phyloP scores from a whole-genome alignment of 2,888 invertebrate species.

The Liopterus haemorrhoidalis region DNA sequence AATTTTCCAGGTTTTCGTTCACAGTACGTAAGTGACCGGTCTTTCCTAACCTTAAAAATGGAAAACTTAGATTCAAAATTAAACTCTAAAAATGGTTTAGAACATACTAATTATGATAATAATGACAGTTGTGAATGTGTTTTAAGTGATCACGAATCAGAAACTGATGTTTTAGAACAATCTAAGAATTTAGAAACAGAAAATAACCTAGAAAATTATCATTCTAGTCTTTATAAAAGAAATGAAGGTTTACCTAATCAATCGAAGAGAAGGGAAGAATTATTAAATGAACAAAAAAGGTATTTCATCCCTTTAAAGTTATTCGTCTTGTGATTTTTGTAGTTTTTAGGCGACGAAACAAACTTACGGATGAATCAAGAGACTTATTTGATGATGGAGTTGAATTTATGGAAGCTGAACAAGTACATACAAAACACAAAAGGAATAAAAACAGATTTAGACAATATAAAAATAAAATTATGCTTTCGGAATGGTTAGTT shows the following conservation, averaged over 20 bases:
- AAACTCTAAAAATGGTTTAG: no score
- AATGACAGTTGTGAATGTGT: no score
- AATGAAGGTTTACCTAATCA: slow-evolving; percentile 45
- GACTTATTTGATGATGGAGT: slow-evolving; percentile 45
- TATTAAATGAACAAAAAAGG: slow-evolving; percentile 56
- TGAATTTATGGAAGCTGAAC: slow-evolving; percentile 36
- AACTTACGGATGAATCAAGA: slow-evolving; percentile 48
- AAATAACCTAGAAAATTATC: no score
- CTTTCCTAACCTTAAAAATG: no score
- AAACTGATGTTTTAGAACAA: no score
- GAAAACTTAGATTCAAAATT: no score
- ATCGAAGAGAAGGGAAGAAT: slow-evolving; percentile 50
- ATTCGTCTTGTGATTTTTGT: slow-evolving; percentile 9
- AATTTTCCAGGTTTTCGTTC: no score
- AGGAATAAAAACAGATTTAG: slow-evolving; percentile 32
- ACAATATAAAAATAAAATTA: slow-evolving; percentile 54
- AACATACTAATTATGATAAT: no score
- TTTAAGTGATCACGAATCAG: no score
- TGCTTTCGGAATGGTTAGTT: slow-evolving; percentile 90
- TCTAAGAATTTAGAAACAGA: no score
- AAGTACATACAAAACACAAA: slow-evolving; percentile 33
- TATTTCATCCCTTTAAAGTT: slow-evolving; percentile 37
- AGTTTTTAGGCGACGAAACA: slow-evolving; percentile 48
- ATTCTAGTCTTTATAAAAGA: no score
- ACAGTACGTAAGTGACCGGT: no score